Conservation (phyloP, 2,888 invertebrate species). For the Ctenicera cuprea region DNA sequence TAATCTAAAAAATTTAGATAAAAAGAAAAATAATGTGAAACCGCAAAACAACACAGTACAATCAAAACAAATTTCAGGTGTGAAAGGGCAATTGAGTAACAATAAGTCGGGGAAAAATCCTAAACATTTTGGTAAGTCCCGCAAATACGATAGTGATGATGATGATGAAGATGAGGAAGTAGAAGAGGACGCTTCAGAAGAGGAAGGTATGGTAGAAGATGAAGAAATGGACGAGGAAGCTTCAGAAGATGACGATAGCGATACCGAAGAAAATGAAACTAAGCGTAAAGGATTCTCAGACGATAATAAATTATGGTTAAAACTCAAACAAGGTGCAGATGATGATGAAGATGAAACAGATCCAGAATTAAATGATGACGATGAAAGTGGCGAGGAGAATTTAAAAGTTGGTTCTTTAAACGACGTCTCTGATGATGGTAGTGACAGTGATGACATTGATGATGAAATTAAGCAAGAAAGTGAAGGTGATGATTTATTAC, state of each 20-base stretch:
- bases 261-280: neutral
- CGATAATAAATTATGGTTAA: slow-evolving; percentile 84
- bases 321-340: slow-evolving; percentile 73
- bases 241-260: neutral
- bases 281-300: slow-evolving; percentile 78
- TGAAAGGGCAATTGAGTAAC: neutral
- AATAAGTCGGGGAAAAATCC: slow-evolving; percentile 2
- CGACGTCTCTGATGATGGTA: slow-evolving; percentile 66
- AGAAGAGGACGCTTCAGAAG: slow-evolving; percentile 62
- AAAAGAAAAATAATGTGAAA: slow-evolving; percentile 7
- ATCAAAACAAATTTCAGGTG: neutral
- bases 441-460: slow-evolving; percentile 62
- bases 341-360: slow-evolving; percentile 57
- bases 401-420: slow-evolving; percentile 63
- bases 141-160: neutral
- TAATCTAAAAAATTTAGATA: neutral
- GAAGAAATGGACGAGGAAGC: neutral
- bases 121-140: slow-evolving; percentile 58
- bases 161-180: slow-evolving; percentile 62
- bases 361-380: slow-evolving; percentile 60
- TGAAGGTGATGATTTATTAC: slow-evolving; percentile 84
- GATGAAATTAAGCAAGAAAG: slow-evolving; percentile 68
- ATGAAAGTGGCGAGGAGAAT: slow-evolving; percentile 64
- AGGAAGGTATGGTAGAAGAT: slow-evolving; percentile 55
- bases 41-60: neutral